A percentile compares a stretch with the other conserved stretches of the same genome.
Evolutionary conservation across 2,888 invertebrate species (phyloP).

Genomic region (Acrobasis consociella): DNA sequence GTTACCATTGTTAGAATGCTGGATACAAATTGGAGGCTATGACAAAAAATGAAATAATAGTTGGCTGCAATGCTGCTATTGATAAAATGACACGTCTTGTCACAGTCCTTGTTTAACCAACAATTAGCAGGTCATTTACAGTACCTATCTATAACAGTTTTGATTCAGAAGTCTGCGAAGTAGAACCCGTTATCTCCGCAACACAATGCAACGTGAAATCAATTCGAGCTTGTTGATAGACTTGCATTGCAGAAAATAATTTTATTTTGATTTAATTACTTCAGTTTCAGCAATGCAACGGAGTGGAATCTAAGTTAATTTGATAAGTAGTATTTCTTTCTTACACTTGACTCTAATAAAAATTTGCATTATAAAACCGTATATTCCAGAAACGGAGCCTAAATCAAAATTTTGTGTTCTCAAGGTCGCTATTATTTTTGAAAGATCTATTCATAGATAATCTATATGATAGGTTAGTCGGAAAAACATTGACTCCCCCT

Average conservation of each 20-base stretch:
- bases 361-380: too few species aligned
- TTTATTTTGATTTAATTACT: too few species aligned
- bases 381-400: too few species aligned
- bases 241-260: background rate
- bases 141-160: background rate
- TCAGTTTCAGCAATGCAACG: too few species aligned
- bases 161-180: background rate
- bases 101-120: background rate
- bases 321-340: too few species aligned
- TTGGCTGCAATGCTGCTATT: background rate
- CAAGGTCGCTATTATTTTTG: too few species aligned
- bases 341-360: too few species aligned
- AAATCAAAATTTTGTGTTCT: too few species aligned
- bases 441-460: too few species aligned
- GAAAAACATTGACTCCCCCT: too few species aligned
- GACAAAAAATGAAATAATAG: background rate
- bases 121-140: background rate
- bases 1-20: background rate
- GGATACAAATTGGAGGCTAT: background rate
- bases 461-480: too few species aligned
- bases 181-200: background rate
- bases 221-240: background rate
- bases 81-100: background rate
- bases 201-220: constrained; percentile 1
- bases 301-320: too few species aligned